These are phyloP conservation scores for Fistularia tabacaria DNA, from an alignment of 2,797 vertebrate species.

Conservation along the genomic window DNA sequence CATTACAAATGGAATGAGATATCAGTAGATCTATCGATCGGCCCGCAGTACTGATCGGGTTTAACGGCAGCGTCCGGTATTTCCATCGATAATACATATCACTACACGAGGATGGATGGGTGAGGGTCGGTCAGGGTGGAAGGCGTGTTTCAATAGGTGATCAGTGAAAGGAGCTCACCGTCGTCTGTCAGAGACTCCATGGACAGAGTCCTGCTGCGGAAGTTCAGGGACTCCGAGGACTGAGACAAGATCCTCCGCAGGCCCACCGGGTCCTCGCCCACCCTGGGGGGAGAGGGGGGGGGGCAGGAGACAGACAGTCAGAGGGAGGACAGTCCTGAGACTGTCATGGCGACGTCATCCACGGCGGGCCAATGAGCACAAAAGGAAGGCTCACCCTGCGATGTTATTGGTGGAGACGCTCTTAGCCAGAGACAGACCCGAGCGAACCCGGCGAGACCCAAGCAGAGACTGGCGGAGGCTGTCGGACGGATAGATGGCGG, in stretches of 20 bases:
- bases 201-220: conserved; percentile 86
- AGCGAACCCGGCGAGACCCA: conserved; percentile 81
- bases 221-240: conserved; percentile 90
- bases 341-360: not conserved
- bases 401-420: conserved; percentile 95
- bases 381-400: conserved; percentile 76
- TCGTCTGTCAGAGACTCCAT: conserved; percentile 93
- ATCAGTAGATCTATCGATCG: too few relatives aligned
- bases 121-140: too few relatives aligned
- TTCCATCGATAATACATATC: too few relatives aligned
- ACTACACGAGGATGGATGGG: too few relatives aligned
- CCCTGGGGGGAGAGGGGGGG: conserved; percentile 24
- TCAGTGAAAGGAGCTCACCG: conserved; percentile 59
- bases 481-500: conserved; percentile 90
- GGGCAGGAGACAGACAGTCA: conserved; percentile 1
- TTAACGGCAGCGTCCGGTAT: too few relatives aligned
- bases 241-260: conserved; percentile 91
- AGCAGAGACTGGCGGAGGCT: conserved; percentile 87
- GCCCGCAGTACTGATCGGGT: too few relatives aligned
- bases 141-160: not conserved
- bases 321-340: not conserved
- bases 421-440: conserved; percentile 86
- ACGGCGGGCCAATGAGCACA: not conserved
- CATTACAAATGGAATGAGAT: too few relatives aligned
- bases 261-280: conserved; percentile 82